Conservation (phyloP, 2,113 vertebrate species). For the Manacus vitellinus region DNA sequence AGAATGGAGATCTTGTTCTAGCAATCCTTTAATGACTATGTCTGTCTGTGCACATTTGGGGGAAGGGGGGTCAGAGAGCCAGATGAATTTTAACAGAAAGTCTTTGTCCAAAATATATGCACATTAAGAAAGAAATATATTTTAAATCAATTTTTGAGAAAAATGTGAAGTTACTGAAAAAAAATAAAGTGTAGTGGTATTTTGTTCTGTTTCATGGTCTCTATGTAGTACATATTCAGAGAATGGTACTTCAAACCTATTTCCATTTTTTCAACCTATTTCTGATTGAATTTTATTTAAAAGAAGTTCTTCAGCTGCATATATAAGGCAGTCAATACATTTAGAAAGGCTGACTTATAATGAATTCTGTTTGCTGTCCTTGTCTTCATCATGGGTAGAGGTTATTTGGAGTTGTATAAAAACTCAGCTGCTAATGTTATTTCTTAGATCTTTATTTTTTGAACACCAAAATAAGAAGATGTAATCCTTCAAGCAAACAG, state of each 20-base stretch:
- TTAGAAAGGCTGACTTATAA: neutral
- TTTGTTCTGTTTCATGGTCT: neutral
- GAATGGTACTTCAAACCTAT: neutral
- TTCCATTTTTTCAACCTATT: neutral
- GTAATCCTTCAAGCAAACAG: neutral
- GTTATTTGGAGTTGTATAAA: neutral
- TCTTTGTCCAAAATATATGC: constrained; percentile 48
- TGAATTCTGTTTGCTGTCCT: neutral
- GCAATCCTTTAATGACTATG: constrained; percentile 40
- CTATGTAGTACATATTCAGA: neutral
- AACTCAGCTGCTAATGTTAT: neutral
- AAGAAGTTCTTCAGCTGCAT: neutral
- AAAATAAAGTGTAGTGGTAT: neutral
- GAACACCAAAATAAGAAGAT: neutral
- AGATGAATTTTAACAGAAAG: constrained; percentile 54
- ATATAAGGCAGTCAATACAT: neutral
- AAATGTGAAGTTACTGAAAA: neutral
- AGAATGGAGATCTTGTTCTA: constrained; percentile 61
- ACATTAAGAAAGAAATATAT: neutral
- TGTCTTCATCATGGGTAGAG: neutral
- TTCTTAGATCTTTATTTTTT: neutral
- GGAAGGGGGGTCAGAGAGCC: neutral
- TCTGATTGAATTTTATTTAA: neutral
- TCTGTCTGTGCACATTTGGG: neutral
- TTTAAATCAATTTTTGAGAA: neutral